These are phyloP conservation scores for Dynastes hyllus DNA, from an alignment of 2,888 invertebrate species.

Conservation along the genomic window DNA sequence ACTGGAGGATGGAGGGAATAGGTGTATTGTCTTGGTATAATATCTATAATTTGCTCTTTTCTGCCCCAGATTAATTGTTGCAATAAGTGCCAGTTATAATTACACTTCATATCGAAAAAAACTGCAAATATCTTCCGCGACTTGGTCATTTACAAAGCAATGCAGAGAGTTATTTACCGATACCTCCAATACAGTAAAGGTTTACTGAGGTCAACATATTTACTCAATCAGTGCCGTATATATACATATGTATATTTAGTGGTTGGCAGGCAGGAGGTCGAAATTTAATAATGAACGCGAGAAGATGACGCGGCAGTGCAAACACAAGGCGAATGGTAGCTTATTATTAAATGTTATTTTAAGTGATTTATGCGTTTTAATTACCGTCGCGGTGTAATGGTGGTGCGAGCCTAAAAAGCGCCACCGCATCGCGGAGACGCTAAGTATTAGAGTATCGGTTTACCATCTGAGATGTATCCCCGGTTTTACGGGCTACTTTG, in stretches of 20 bases:
- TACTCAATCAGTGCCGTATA: too few relatives aligned
- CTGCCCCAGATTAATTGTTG: too few relatives aligned
- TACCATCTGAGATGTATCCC: slow-evolving; percentile 37
- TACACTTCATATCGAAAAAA: too few relatives aligned
- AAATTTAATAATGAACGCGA: slow-evolving; percentile 38
- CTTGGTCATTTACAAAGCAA: too few relatives aligned
- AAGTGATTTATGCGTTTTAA: slow-evolving; percentile 46
- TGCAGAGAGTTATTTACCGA: too few relatives aligned
- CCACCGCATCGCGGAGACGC: not conserved
- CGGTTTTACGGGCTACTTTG: slow-evolving; percentile 34
- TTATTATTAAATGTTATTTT: slow-evolving; percentile 42
- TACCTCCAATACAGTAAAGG: too few relatives aligned
- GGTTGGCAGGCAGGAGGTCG: not conserved
- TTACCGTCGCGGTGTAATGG: slow-evolving; percentile 27
- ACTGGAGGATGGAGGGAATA: too few relatives aligned
- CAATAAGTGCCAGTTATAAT: too few relatives aligned
- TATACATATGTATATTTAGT: not conserved
- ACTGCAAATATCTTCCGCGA: too few relatives aligned
- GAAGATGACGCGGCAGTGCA: not conserved
- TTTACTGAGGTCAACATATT: too few relatives aligned
- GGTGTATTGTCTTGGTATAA: too few relatives aligned
- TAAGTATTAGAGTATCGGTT: slow-evolving; percentile 33
- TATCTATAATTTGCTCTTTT: too few relatives aligned
- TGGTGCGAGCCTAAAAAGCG: not conserved
- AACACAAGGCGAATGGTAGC: slow-evolving; percentile 23